Conservation (phyloP, 2,888 invertebrate species). For the Nomada fucata region DNA sequence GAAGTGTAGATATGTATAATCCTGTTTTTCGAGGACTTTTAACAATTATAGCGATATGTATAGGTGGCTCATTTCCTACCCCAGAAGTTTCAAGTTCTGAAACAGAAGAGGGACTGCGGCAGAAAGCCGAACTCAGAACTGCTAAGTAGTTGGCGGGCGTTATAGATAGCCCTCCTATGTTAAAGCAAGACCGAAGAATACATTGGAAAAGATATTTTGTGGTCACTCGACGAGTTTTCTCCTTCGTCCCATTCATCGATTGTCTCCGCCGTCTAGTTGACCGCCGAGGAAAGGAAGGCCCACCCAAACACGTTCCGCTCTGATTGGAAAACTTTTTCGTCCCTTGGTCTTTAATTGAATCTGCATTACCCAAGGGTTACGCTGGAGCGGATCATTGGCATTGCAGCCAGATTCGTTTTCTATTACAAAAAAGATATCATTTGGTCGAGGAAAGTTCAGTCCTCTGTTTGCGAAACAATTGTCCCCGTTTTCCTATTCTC, state of each 20-base stretch:
- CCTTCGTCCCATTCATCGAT: constrained; percentile 23
- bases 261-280: constrained; percentile 28
- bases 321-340: constrained; percentile 81
- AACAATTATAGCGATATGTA: constrained; percentile 32
- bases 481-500: too few relatives aligned
- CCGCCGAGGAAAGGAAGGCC: constrained; percentile 57
- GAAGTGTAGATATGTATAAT: not conserved
- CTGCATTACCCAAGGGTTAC: constrained; percentile 65
- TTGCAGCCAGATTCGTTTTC: too few relatives aligned
- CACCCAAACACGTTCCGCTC: constrained; percentile 64
- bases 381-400: not conserved
- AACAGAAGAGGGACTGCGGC: not conserved
- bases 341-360: constrained; percentile 77
- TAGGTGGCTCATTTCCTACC: constrained; percentile 18
- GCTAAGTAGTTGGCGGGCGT: constrained; percentile 49
- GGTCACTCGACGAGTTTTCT: constrained; percentile 52
- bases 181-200: constrained; percentile 43
- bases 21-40: not conserved
- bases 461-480: too few relatives aligned
- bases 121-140: constrained; percentile 36
- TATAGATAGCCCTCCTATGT: constrained; percentile 43
- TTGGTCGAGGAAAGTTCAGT: too few relatives aligned
- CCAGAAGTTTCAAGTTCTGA: constrained; percentile 41
- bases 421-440: too few relatives aligned
- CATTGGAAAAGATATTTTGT: constrained; percentile 55